Evolutionary conservation across 2,888 invertebrate genomes (phyloP), one percentile per base, ranked within the genome.

Genomic region (Nomada fabriciana): DNA sequence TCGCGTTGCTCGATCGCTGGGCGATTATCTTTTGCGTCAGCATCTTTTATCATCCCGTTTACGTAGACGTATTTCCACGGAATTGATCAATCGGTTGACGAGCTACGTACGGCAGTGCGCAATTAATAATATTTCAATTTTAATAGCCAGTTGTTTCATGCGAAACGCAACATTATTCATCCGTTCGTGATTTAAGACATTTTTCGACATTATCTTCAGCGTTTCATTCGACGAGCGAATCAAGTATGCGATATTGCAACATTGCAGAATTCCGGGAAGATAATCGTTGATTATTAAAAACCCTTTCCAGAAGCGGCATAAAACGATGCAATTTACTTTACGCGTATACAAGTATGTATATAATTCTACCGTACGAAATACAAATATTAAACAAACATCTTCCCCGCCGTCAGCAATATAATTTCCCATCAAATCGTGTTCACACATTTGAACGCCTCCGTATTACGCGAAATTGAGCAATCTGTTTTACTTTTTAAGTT

Each of bases 21-120:
- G 10, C n/a, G n/a, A 69, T 69, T 57, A 25, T 69, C 23, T 7
- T 57, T 69, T 69, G 42, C 68, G 57, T 69, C 68, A 69, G 23
- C 68, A 43, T 3, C 42, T 11, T 69, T 57, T 43, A 43, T 43
- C 42, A n/a, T 25, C 18, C 11, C 18, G 18, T 25, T 23, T 57
- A 25, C 18, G 18, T 7, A 18, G 15, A 15, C 20, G 36, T 55
- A 20, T 55, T 36, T 55, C 36, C 20, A 15, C 67, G 11, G 55
- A 43, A 18, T 57, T n/a, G 68, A 55, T 68, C 23, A 25, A 57
- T 57, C 11, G 55, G 36, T 9, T 13, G 43, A 43, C 36, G 20
- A 23, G 10, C 53, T 15, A 15, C 15, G 29, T 2, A 29, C 42
- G n/a, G 13, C 42, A 1, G 23, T 15, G 9, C 2, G 15, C 20